Evolutionary conservation across 2,888 invertebrate species (phyloP).

Genomic region (Marronus borbonicus): DNA sequence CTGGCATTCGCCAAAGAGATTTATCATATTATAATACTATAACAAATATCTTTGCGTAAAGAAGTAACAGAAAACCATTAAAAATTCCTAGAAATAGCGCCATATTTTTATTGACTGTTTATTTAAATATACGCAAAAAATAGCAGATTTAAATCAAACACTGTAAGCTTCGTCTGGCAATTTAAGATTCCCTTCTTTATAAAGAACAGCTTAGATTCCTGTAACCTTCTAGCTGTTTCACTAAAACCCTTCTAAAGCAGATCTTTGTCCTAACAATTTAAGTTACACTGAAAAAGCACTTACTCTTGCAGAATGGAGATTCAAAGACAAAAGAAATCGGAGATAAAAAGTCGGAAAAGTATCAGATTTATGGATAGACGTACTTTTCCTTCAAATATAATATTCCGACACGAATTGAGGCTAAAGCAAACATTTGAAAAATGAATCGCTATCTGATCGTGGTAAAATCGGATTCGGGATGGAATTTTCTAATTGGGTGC

Average conservation of each 20-base stretch:
- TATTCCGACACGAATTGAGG: not conserved
- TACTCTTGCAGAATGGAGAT: not conserved
- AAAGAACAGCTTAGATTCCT: not conserved
- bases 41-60: too few species aligned
- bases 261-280: conserved; percentile 4
- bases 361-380: not conserved
- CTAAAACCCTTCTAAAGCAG: not conserved
- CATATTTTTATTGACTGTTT: too few species aligned
- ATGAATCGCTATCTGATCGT: not conserved
- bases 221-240: not conserved
- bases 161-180: not conserved
- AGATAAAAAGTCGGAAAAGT: not conserved
- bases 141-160: not conserved
- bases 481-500: too few species aligned
- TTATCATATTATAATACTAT: too few species aligned
- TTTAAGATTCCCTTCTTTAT: not conserved
- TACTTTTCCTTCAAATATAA: not conserved
- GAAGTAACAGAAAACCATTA: too few species aligned
- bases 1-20: too few species aligned
- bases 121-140: too few species aligned
- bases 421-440: not conserved
- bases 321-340: not conserved
- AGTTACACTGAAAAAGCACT: not conserved
- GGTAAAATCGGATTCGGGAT: too few species aligned
- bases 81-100: too few species aligned